Evolutionary conservation across 2,113 vertebrate genomes (phyloP), one percentile per base, ranked within the genome.

Genomic region (Corythornis madagascariensis): DNA sequence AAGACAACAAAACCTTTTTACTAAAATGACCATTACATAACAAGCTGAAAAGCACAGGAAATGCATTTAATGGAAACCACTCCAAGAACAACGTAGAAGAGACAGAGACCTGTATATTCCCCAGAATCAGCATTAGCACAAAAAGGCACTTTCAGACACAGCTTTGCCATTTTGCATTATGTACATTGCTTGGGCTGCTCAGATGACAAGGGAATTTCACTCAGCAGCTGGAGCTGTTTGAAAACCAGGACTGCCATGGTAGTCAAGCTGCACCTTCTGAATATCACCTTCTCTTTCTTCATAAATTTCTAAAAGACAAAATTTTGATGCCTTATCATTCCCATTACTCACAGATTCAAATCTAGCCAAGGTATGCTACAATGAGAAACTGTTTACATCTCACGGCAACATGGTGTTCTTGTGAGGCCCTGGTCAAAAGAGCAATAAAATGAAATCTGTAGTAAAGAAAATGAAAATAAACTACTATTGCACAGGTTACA

Each of bases 101-200:
- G 56, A 83, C 25, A 88, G 55, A 80, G 92, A 82, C 26, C 10
- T 13, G 0, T 40, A 86, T 18, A 31, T 53, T 91, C 22, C 69
- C 85, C 40, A 66, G 50, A 4, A 4, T 16, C 9, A 92, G 28
- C 56, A 63, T 56, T 42, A 92, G 55, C 25, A 6, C 69, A 93
- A 92, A 92, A 67, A 19, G 48, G 29, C 56, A 73, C 83, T 95
- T 93, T 87, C 81, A 95, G 77, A 50, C 81, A 90, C 67, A 79
- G 55, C 19, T 45, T 15, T 85, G 83, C 73, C 88, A 78, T 85
- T 81, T 55, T 81, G 71, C 57, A 88, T 81, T 78, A 90, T 47
- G 80, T 21, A 90, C n/a, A 13, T 16, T 92, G 65, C 74, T 66
- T 60, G 21, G 31, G 52, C 59, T 83, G 65, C 75, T 76, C 57